phyloP scores from a whole-genome alignment of 2,113 vertebrate genomes.

The Thalassarche chlororhynchos region DNA sequence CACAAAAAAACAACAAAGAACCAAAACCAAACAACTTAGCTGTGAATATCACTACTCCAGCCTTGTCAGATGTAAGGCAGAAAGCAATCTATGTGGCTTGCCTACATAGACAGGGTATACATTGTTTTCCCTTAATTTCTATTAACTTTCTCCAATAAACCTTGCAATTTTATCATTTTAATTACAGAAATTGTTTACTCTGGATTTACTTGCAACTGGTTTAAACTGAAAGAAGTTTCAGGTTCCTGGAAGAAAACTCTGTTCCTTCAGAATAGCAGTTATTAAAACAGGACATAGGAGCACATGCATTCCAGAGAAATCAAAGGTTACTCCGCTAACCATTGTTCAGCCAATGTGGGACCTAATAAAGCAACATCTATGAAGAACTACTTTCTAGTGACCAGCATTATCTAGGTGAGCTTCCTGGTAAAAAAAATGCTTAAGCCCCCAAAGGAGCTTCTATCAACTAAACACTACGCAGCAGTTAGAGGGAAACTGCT shows the following conservation, averaged over 20 bases:
- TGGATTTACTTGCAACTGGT: not conserved
- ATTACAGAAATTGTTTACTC: not conserved
- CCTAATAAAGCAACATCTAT: not conserved
- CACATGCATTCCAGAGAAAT: not conserved
- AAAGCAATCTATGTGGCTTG: not conserved
- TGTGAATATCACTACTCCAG: not conserved
- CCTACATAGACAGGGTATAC: not conserved
- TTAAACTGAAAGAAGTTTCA: not conserved
- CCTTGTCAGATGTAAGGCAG: not conserved
- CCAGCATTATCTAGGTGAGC: not conserved
- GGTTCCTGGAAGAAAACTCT: not conserved
- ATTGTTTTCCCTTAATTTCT: not conserved
- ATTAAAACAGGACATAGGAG: not conserved
- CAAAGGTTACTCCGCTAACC: not conserved
- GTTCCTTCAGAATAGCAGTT: not conserved
- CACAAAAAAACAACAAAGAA: too few species aligned
- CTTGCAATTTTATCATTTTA: not conserved
- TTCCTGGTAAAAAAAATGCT: not conserved
- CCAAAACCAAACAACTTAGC: not conserved
- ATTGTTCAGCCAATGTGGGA: not conserved
- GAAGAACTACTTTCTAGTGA: not conserved
- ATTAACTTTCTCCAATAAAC: not conserved
- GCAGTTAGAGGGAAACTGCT: not conserved
- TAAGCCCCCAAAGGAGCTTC: not conserved
- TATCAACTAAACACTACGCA: not conserved